These are phyloP conservation scores for Pangasianodon hypophthalmus DNA, from an alignment of 2,113 vertebrate species.

Conservation along the genomic window DNA sequence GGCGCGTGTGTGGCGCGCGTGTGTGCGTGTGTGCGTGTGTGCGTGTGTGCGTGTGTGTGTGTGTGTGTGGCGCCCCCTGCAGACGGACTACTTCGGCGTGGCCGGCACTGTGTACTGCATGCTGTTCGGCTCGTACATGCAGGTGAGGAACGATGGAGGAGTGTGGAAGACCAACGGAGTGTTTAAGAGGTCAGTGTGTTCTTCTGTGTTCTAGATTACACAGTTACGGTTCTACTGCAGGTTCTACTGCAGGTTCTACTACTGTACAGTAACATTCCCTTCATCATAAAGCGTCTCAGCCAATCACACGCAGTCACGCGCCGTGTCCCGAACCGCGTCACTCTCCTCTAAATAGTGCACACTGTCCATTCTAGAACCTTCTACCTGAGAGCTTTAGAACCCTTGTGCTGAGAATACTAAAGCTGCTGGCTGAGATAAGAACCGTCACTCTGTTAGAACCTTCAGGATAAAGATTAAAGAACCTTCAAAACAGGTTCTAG, in stretches of 20 bases:
- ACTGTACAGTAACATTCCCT: not conserved
- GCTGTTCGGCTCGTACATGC: constrained; percentile 94
- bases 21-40: not conserved
- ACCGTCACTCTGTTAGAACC: not conserved
- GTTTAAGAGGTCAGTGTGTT: constrained; percentile 80
- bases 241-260: not conserved
- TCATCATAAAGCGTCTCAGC: too few relatives aligned
- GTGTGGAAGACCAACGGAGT: constrained; percentile 82
- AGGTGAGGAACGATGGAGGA: constrained; percentile 77
- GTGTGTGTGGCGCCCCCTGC: not conserved
- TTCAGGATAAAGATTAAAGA: not conserved
- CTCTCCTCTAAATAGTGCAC: not conserved
- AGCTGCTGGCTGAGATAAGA: too few relatives aligned
- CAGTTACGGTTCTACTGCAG: not conserved
- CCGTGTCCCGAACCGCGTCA: not conserved
- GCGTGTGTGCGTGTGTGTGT: not conserved
- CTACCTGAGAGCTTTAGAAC: too few relatives aligned
- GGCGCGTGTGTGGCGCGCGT: too few relatives aligned
- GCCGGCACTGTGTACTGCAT: constrained; percentile 91
- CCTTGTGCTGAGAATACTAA: too few relatives aligned
- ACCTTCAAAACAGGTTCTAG: not conserved
- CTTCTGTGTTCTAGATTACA: too few relatives aligned
- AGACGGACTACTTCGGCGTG: constrained; percentile 93
- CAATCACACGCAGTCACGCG: too few relatives aligned
- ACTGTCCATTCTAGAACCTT: not conserved